Evolutionary conservation across 2,113 vertebrate species (phyloP).

Genomic region (Gambusia holbrooki): DNA sequence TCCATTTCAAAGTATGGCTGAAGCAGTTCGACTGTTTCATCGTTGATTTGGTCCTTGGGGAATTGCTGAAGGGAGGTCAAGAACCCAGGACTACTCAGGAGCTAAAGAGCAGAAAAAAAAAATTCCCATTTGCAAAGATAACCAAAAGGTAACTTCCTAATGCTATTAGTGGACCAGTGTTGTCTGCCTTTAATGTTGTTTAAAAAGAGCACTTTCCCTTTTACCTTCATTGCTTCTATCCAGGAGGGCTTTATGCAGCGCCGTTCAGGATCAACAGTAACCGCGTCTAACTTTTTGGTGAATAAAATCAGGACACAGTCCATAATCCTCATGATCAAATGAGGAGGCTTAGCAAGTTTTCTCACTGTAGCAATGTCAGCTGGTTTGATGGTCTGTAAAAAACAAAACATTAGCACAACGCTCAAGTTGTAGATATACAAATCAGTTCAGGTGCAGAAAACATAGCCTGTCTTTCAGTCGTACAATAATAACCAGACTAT

Average conservation of each 20-base stretch:
- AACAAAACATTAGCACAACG: not conserved
- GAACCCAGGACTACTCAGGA: constrained; percentile 85
- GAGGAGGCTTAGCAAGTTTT: constrained; percentile 84
- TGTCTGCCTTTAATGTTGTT: too few relatives aligned
- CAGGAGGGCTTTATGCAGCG: constrained; percentile 79
- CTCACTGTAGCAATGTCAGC: constrained; percentile 85
- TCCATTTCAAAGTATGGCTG: constrained; percentile 81
- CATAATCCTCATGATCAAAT: constrained; percentile 87
- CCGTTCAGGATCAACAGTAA: constrained; percentile 75
- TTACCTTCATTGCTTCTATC: constrained; percentile 82
- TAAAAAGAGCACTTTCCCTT: constrained; percentile 9
- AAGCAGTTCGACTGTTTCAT: constrained; percentile 83
- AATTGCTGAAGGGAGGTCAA: constrained; percentile 80
- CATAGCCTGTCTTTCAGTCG: too few relatives aligned
- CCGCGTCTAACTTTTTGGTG: constrained; percentile 78
- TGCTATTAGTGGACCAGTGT: too few relatives aligned
- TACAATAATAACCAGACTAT: too few relatives aligned
- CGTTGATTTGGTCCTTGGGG: constrained; percentile 82
- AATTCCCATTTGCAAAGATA: not conserved
- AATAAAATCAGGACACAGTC: constrained; percentile 83
- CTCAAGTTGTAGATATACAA: too few relatives aligned
- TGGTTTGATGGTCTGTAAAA: constrained; percentile 83
- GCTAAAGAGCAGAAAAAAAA: constrained; percentile 59
- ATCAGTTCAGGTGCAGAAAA: too few relatives aligned
- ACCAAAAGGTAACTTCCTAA: not conserved